phyloP scores from a whole-genome alignment of 2,888 invertebrate species.

The Urechis unicinctus region DNA sequence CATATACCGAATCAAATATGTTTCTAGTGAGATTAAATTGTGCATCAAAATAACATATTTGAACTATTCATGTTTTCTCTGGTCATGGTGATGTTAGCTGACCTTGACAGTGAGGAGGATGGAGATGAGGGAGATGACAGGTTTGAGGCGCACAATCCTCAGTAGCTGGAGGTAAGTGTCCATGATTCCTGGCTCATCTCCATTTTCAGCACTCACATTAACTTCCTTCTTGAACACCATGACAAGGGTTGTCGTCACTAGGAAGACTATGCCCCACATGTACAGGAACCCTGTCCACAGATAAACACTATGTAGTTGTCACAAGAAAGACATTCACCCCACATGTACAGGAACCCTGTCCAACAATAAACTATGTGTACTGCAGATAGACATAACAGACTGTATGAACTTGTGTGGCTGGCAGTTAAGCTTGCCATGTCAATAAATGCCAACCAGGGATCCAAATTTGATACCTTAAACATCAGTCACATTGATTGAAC shows the following conservation, averaged over 20 bases:
- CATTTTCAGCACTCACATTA: slow-evolving; percentile 46
- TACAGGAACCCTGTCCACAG: slow-evolving; percentile 69
- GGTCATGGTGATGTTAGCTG: slow-evolving; percentile 23
- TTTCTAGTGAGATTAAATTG: too few species aligned
- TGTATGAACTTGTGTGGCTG: too few species aligned
- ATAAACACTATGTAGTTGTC: slow-evolving; percentile 63
- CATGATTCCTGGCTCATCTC: slow-evolving; percentile 53
- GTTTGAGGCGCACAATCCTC: slow-evolving; percentile 74
- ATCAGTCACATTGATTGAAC: too few species aligned
- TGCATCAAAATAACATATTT: too few species aligned
- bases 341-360: slow-evolving; percentile 82
- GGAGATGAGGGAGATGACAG: slow-evolving; percentile 70
- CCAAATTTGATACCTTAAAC: too few species aligned
- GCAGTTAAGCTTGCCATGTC: too few species aligned
- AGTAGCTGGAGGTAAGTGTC: slow-evolving; percentile 78
- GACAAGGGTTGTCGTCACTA: slow-evolving; percentile 82
- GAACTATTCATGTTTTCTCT: too few species aligned
- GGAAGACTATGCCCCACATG: slow-evolving; percentile 91
- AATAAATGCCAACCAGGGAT: too few species aligned
- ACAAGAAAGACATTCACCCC: slow-evolving; percentile 85
- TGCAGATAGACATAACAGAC: too few species aligned
- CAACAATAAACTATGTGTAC: slow-evolving; percentile 51
- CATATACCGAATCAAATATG: too few species aligned
- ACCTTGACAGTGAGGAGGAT: slow-evolving; percentile 89
- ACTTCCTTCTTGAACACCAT: slow-evolving; percentile 80